Evolutionary conservation across 2,113 vertebrate genomes (phyloP).

Genomic region (Uria aalge): DNA sequence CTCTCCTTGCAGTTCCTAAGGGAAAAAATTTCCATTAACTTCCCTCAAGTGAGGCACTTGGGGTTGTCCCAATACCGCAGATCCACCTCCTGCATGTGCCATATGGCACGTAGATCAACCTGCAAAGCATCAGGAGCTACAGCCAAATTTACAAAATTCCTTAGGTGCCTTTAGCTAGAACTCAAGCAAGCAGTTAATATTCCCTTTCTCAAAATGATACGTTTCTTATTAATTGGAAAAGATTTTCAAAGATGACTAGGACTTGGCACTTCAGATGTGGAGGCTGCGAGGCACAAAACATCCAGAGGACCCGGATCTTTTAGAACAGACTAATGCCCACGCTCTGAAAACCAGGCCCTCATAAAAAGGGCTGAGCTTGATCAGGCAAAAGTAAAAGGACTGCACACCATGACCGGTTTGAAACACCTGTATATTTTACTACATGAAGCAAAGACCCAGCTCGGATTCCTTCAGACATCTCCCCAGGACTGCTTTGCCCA

Average conservation of each 20-base stretch:
- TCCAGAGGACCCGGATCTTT: not conserved
- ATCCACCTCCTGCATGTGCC: not conserved
- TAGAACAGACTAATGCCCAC: not conserved
- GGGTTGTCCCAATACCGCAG: not conserved
- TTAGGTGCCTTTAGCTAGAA: not conserved
- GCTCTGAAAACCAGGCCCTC: not conserved
- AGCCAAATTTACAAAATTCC: not conserved
- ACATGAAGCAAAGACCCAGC: not conserved
- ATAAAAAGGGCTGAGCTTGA: not conserved
- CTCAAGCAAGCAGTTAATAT: not conserved
- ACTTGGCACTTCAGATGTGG: not conserved
- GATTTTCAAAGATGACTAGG: not conserved
- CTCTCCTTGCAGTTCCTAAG: fast-evolving
- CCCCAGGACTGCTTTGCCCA: not conserved
- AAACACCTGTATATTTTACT: not conserved
- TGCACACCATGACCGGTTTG: fast-evolving
- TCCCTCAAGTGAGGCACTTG: not conserved
- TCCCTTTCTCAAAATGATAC: not conserved
- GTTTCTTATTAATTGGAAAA: not conserved
- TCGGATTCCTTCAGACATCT: not conserved
- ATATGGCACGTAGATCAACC: fast-evolving
- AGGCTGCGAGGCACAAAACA: not conserved
- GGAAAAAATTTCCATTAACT: not conserved
- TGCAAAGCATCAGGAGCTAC: not conserved
- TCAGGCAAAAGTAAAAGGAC: not conserved